Evolutionary conservation across 2,113 vertebrate species (phyloP), one percentile per base, ranked within the genome.

Genomic region (Leptosomus discolor): DNA sequence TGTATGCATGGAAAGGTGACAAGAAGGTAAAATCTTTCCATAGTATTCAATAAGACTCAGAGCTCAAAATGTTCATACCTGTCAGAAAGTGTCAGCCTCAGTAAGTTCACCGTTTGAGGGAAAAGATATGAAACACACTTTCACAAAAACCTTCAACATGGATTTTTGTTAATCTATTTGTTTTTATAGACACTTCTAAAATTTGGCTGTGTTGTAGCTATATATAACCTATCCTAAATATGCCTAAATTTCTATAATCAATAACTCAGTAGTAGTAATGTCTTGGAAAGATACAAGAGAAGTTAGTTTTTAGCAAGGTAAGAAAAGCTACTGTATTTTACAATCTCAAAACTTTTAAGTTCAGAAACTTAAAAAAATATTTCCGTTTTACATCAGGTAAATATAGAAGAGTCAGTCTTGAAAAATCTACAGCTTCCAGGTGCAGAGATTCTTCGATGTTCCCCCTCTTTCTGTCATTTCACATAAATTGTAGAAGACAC

Each of bases 1-100:
- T 73, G 61, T 77, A 92, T 94, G 88, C 82, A 75, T 61, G 24
- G 30, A 85, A 92, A 95, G 82, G 53, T 90, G 88, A 88, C 45
- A 92, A 90, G 53, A 76, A 92, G 61, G 67, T 94, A 82, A 92
- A 76, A 79, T 81, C 36, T 61, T 96, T 90, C 34, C 39, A 37
- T 45, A 76, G 23, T 53, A 8, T 83, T 95, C 82, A 51, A 7
- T 79, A 71, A 78, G 53, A 80, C 30, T 64, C 51, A 85, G 79
- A 88, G 29, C 56, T 92, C 18, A 68, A 46, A 93, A 88, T 43
- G 39, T 51, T 93, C 88, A 1, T 56, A 68, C 37, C 23, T 88
- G 67, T 88, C 57, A 90, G 48, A 79, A 90, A 57, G 18, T 61
- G 50, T 84, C 87, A 92, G 56, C 91, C 34, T 68, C 45, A 73